phyloP scores from a whole-genome alignment of 2,888 invertebrate species.

The Sinodicranocentrus sp. region DNA sequence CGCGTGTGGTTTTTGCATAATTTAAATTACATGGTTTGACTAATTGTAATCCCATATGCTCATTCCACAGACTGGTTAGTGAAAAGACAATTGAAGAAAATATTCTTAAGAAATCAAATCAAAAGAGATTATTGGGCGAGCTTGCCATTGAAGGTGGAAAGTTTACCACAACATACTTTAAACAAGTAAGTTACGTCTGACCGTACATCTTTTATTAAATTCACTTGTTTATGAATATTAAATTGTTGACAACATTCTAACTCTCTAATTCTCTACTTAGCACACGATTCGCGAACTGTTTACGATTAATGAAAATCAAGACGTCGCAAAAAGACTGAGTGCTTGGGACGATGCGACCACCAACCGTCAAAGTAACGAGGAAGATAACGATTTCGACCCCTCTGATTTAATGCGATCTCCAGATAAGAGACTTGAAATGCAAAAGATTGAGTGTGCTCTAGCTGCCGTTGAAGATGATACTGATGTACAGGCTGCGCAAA shows the following conservation, averaged over 20 bases:
- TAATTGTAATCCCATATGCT: too few relatives aligned
- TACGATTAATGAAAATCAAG: conserved; percentile 85
- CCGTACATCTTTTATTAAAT: not conserved
- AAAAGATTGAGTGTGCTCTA: conserved; percentile 85
- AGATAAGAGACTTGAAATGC: conserved; percentile 50
- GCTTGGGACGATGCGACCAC: conserved; percentile 79
- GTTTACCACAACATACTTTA: conserved; percentile 98
- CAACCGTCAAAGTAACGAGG: not conserved
- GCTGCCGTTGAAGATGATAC: conserved; percentile 97
- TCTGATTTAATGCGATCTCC: conserved; percentile 52
- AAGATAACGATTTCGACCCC: conserved; percentile 47
- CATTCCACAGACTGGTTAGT: conserved; percentile 88
- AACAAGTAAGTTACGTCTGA: conserved; percentile 81
- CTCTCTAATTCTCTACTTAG: conserved; percentile 79
- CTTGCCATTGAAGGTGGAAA: conserved; percentile 99
- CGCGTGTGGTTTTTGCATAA: too few relatives aligned
- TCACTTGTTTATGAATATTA: conserved; percentile 9
- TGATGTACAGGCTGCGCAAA: conserved; percentile 93
- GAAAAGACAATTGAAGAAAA: conserved; percentile 99
- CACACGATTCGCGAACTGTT: conserved; percentile 97
- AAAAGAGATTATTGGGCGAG: conserved; percentile 96
- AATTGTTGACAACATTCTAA: not conserved
- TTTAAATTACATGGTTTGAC: too few relatives aligned
- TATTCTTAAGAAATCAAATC: conserved; percentile 98
- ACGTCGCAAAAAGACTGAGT: conserved; percentile 80